Percentiles rank a stretch among this genome's conserved stretches.
These are phyloP conservation scores for Anniella stebbinsi DNA, from an alignment of 2,797 vertebrate genomes.

Conservation along the genomic window DNA sequence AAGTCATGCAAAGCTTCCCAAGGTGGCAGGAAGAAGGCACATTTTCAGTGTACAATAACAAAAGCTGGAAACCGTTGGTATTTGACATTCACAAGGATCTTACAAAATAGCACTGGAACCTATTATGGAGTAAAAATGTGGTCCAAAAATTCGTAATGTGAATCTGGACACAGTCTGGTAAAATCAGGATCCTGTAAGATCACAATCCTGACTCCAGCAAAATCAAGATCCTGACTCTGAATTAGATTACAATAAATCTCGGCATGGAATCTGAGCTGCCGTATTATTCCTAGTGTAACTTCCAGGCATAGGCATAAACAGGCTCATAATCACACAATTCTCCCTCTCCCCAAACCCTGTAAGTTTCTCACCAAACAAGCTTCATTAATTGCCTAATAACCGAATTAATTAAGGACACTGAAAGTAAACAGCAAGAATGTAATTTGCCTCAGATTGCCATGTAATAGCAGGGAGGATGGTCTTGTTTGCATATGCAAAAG, in stretches of 20 bases:
- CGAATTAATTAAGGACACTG: constrained; percentile 82
- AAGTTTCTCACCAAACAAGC: constrained; percentile 82
- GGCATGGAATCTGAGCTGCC: neutral
- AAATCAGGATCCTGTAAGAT: neutral
- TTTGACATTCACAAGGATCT: neutral
- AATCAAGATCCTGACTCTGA: neutral
- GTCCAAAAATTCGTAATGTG: too few relatives aligned
- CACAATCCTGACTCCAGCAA: neutral
- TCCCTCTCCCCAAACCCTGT: constrained; percentile 68
- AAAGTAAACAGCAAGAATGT: constrained; percentile 85
- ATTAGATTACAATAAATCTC: neutral
- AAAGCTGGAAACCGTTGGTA: neutral
- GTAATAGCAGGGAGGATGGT: constrained; percentile 76
- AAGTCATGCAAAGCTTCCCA: neutral
- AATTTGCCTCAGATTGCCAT: constrained; percentile 82
- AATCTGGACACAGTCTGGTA: neutral
- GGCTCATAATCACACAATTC: neutral
- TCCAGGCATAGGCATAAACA: neutral
- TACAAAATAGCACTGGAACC: neutral
- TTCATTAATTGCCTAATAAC: constrained; percentile 85
- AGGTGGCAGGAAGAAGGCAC: neutral
- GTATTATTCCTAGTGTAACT: neutral
- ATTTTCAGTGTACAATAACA: neutral
- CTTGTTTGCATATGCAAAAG: constrained; percentile 78
- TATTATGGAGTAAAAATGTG: accelerated